Percentiles rank a stretch among this genome's conserved stretches.
Evolutionary conservation across 1,140 invertebrate species (phyloP).

Genomic region (Halesus radiatus): DNA sequence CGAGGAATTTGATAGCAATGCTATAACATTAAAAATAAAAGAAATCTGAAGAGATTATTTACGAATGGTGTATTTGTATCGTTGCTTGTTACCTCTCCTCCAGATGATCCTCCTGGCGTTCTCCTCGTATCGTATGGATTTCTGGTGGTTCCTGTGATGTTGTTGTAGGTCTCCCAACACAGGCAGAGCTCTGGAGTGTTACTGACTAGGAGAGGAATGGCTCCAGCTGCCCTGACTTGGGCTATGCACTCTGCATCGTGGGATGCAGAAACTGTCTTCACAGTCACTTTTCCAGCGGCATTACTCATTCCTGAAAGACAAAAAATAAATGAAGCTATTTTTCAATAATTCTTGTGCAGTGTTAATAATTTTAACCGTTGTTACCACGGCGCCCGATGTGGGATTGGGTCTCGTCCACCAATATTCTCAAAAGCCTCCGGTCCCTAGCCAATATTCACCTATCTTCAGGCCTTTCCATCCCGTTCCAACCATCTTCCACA

Average conservation of each 20-base stretch:
- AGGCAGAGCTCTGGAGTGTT: conserved; percentile 94
- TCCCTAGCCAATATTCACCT: too few species aligned
- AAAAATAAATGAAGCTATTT: not conserved
- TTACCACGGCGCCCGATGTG: too few species aligned
- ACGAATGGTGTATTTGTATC: not conserved
- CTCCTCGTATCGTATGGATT: conserved; percentile 90
- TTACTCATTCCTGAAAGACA: conserved; percentile 68
- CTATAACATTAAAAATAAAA: not conserved
- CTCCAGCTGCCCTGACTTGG: conserved; percentile 81
- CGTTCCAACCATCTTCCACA: too few species aligned
- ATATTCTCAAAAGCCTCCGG: too few species aligned
- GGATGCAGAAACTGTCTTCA: conserved; percentile 72
- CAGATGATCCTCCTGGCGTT: conserved; percentile 83
- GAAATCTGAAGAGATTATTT: not conserved
- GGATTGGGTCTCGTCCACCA: too few species aligned
- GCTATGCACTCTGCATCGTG: conserved; percentile 81
- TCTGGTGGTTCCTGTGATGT: conserved; percentile 85
- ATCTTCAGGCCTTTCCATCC: too few species aligned
- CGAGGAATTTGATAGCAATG: too few species aligned
- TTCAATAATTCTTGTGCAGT: too few species aligned
- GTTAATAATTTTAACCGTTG: too few species aligned
- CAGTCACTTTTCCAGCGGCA: conserved; percentile 69
- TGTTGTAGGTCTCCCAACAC: conserved; percentile 92
- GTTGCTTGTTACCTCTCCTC: conserved; percentile 77
- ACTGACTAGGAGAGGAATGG: conserved; percentile 88